Percentiles rank a stretch among this genome's conserved stretches.
phyloP scores from a whole-genome alignment of 1,140 invertebrate species.

The Calephelis virginiensis region DNA sequence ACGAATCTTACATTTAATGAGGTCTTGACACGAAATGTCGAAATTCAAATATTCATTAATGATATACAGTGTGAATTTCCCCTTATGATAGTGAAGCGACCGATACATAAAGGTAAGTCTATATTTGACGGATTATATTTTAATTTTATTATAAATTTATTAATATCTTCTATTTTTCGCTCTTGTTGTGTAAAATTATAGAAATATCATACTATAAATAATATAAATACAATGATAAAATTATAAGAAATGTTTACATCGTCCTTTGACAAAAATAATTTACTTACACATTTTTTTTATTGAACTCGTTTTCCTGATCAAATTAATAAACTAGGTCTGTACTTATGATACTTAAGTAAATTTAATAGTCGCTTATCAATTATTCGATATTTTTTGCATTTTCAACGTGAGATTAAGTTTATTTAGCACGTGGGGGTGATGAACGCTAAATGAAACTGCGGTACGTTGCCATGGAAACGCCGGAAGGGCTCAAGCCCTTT shows the following conservation, averaged over 20 bases:
- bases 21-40: slow-evolving; percentile 72
- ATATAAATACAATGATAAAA: not conserved
- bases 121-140: slow-evolving; percentile 11
- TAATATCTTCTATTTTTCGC: not conserved
- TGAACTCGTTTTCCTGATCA: too few relatives aligned
- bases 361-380: not conserved
- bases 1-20: slow-evolving; percentile 54
- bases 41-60: slow-evolving; percentile 53
- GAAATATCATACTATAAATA: not conserved
- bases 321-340: too few relatives aligned
- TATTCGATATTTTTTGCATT: not conserved
- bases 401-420: not conserved
- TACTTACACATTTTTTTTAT: too few relatives aligned
- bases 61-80: slow-evolving; percentile 51
- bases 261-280: not conserved
- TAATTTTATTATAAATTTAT: not conserved
- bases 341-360: not conserved
- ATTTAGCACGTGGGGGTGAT: slow-evolving; percentile 36
- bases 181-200: slow-evolving; percentile 18
- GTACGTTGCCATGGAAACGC: slow-evolving; percentile 60
- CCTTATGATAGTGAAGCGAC: slow-evolving; percentile 69
- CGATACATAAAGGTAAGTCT: slow-evolving; percentile 45
- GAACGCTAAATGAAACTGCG: slow-evolving; percentile 55
- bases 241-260: not conserved
- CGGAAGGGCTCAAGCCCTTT: slow-evolving; percentile 59